Evolutionary conservation across 2,797 vertebrate species (phyloP), one percentile per base, ranked within the genome.

Genomic region (Vespertilio murinus): DNA sequence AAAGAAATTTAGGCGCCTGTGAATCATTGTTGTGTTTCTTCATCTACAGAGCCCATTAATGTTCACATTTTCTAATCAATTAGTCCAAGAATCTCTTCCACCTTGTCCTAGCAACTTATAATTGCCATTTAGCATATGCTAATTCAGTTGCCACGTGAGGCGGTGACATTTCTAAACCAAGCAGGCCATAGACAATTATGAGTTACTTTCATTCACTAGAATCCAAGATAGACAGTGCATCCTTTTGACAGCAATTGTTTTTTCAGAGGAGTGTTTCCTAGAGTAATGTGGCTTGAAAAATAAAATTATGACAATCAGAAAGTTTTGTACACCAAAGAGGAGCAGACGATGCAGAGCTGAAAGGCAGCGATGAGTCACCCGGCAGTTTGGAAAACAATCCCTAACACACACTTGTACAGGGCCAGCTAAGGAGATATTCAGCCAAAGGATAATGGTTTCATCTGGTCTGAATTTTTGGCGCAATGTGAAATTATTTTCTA

Each of bases 271-370:
- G 77, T 1, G 4, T 92, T 94, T 96, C 92, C 79, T 86, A 81
- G 88, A 69, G 79, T 95, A 95, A 95, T 95, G 95, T 93, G 71
- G 88, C 94, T 90, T 95, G 95, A 91, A 96, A 89, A 89, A 88
- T 79, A 96, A 95, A 95, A 95, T 96, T 61, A 90, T 8, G 10
- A 92, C 65, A 64, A 74, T 94, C 54, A 94, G 91, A 90, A 96
- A 95, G 70, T 87, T 96, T 94, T 96, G 52, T 80, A 94, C 33
- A 75, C 45, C 77, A 69, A 87, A 83, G 70, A 94, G 88, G 61
- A n/a, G 17, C 38, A 88, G 40, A 80, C 52, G 56, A 18, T 54
- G 8, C 35, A 13, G 75, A 59, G 79, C 28, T 28, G 69, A 83
- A 90, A 81, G 71, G 59, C 88, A 22, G 30, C 42, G 33, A 65